Percentiles rank a stretch among this genome's conserved stretches.
Conservation (phyloP, 2,888 invertebrate genomes). For the Aphrophora alni region DNA sequence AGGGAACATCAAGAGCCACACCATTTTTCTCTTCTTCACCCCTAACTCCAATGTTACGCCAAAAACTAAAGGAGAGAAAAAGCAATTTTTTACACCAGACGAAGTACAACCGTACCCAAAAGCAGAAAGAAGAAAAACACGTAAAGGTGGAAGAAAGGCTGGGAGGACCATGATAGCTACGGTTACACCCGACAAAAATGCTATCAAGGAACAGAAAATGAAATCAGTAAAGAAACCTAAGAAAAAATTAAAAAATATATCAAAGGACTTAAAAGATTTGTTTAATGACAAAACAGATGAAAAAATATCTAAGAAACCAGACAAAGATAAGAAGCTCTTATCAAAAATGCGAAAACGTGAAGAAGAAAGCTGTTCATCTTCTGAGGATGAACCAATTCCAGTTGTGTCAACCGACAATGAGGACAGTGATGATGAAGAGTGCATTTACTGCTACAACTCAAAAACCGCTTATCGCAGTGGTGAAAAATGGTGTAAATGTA, state of each 20-base stretch:
- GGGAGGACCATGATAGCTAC: not conserved
- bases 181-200: not conserved
- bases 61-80: no score
- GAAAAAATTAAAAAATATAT: not conserved
- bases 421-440: slow-evolving; percentile 25
- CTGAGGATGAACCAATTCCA: not conserved
- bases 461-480: slow-evolving; percentile 24
- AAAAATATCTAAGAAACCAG: not conserved
- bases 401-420: not conserved
- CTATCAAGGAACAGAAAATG: not conserved
- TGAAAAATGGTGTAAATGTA: slow-evolving; percentile 30
- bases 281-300: not conserved
- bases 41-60: no score
- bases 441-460: slow-evolving; percentile 20
- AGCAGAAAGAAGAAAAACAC: not conserved
- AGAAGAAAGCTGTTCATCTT: not conserved
- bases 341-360: not conserved
- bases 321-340: not conserved
- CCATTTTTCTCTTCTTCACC: no score
- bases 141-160: not conserved
- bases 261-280: not conserved
- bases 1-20: no score
- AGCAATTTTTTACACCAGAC: no score
- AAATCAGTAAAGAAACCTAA: not conserved
- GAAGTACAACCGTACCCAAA: not conserved